A percentile compares a stretch with the other conserved stretches of the same genome.
Conservation (phyloP, 2,797 vertebrate genomes). For the Gymnoscopelus braueri region DNA sequence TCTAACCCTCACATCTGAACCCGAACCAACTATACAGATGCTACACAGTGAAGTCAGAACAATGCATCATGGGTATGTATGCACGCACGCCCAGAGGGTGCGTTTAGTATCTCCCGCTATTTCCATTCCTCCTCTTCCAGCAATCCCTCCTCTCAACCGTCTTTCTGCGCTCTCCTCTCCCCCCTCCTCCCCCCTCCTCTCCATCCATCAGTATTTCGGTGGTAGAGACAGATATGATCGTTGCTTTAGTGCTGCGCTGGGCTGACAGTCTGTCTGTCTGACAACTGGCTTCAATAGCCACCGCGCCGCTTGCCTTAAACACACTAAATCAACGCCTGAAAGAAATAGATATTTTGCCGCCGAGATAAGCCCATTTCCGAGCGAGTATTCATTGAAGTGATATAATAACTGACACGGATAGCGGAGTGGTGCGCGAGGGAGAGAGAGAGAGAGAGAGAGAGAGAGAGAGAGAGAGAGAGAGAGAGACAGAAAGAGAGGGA, state of each 20-base stretch:
- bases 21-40: too few species aligned
- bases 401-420: conserved; percentile 86
- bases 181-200: conserved; percentile 49
- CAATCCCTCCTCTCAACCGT: conserved; percentile 30
- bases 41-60: too few species aligned
- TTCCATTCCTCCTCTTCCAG: conserved; percentile 27
- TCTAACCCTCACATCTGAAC: too few species aligned
- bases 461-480: conserved; percentile 28
- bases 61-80: too few species aligned
- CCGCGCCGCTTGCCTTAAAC: conserved; percentile 77
- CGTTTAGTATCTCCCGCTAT: conserved; percentile 55
- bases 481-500: conserved; percentile 51
- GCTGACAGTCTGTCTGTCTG: conserved; percentile 77
- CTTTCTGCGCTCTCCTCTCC: conserved; percentile 31
- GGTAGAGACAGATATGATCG: conserved; percentile 67
- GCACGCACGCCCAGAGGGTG: conserved; percentile 1
- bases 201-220: conserved; percentile 77
- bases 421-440: conserved; percentile 33
- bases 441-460: background rate
- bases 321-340: conserved; percentile 85
- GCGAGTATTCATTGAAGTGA: conserved; percentile 85
- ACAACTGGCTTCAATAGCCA: conserved; percentile 5
- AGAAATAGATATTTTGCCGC: conserved; percentile 81
- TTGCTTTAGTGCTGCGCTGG: conserved; percentile 66
- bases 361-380: conserved; percentile 84